phyloP scores from a whole-genome alignment of 2,888 invertebrate genomes.

The Polydesmus complanatus region DNA sequence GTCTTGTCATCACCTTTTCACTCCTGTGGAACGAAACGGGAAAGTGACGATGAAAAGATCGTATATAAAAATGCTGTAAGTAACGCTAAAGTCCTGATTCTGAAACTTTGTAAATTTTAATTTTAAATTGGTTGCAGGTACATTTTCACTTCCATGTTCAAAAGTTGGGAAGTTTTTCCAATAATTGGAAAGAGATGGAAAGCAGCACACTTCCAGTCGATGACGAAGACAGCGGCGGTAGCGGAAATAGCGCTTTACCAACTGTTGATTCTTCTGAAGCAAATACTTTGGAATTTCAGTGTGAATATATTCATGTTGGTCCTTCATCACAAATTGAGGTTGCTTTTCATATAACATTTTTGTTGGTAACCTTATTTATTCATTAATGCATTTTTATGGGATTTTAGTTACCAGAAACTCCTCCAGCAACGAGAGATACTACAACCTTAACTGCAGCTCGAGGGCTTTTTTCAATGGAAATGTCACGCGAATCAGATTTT shows the following conservation, averaged over 20 bases:
- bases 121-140: constrained; percentile 1
- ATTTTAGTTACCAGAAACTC: not conserved
- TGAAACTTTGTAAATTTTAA: not conserved
- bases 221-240: constrained; percentile 17
- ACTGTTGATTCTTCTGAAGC: constrained; percentile 4
- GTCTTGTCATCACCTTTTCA: constrained; percentile 25
- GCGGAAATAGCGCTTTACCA: not conserved
- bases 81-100: no score
- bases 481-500: constrained; percentile 21
- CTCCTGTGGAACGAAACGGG: constrained; percentile 26
- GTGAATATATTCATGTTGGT: constrained; percentile 14
- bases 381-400: not conserved
- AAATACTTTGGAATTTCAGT: constrained; percentile 15
- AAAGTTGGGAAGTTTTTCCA: not conserved
- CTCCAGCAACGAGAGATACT: not conserved
- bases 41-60: constrained; percentile 23
- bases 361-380: no score
- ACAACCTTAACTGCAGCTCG: not conserved
- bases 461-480: constrained; percentile 20
- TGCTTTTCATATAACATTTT: not conserved
- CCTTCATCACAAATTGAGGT: not conserved
- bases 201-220: constrained; percentile 13
- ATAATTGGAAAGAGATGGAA: not conserved
- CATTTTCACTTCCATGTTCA: constrained; percentile 12
- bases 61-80: constrained; percentile 28